Conservation (phyloP, 1,140 invertebrate species). For the Apis cerana region DNA sequence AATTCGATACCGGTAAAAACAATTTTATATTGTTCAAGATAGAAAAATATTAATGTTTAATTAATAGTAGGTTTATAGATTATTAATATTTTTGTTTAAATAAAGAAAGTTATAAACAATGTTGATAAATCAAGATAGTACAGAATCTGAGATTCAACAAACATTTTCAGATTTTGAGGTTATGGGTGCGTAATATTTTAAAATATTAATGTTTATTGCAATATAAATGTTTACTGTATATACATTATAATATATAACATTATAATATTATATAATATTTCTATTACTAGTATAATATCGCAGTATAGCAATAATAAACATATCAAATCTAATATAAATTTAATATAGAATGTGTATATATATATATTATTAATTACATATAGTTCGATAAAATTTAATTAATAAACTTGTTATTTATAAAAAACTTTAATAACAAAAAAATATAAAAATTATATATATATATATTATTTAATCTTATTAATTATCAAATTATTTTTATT, state of each 20-base stretch:
- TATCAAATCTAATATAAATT: too few relatives aligned
- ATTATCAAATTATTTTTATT: background rate
- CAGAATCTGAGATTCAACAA: constrained; percentile 55
- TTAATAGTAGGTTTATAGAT: background rate
- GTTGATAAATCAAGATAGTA: constrained; percentile 62
- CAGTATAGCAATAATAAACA: too few relatives aligned
- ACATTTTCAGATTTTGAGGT: constrained; percentile 70
- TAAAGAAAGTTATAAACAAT: constrained; percentile 33
- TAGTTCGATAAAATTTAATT: too few relatives aligned
- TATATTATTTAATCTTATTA: background rate
- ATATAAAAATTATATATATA: background rate
- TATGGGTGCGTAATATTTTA: constrained; percentile 58
- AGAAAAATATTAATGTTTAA: background rate
- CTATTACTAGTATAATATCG: too few relatives aligned
- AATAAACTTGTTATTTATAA: too few relatives aligned
- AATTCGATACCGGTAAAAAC: constrained; percentile 6
- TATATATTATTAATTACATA: too few relatives aligned
- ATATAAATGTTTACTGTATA: background rate
- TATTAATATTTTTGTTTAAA: constrained; percentile 8
- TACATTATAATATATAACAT: background rate
- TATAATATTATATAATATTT: too few relatives aligned
- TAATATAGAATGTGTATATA: too few relatives aligned
- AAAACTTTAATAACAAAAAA: background rate
- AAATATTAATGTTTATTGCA: background rate
- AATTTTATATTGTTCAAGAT: background rate